Conservation (phyloP, 1,140 invertebrate genomes). For the Marisa cornuarietis region DNA sequence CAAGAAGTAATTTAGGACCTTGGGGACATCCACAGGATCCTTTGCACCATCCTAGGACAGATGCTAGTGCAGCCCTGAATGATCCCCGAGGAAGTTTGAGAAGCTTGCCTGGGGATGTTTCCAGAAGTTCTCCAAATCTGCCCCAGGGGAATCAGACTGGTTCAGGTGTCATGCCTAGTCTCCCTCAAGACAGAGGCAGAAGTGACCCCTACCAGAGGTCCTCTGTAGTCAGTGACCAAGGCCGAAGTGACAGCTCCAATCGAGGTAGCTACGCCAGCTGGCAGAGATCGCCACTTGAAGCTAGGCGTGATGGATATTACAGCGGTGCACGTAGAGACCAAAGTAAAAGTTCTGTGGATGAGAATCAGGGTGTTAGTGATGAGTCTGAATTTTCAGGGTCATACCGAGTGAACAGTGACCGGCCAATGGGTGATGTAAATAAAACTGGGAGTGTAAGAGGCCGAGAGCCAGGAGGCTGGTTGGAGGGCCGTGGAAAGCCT, state of each 20-base stretch:
- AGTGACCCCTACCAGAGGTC: conserved; percentile 20
- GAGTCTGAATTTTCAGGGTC: no score
- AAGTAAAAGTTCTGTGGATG: no score
- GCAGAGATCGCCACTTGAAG: no score
- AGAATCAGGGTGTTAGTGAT: no score
- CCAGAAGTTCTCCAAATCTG: neutral
- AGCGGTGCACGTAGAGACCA: no score
- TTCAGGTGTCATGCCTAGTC: neutral
- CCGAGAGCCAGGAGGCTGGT: conserved; percentile 1
- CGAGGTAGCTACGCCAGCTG: no score
- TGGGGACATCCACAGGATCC: conserved; percentile 5
- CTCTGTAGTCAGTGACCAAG: conserved; percentile 14
- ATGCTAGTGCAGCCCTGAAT: neutral
- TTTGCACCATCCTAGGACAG: neutral
- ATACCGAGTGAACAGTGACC: no score
- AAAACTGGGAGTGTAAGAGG: neutral
- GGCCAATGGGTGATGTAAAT: neutral
- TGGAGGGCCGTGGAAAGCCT: neutral
- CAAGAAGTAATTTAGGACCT: neutral
- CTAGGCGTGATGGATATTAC: no score
- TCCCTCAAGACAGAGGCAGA: conserved; percentile 2
- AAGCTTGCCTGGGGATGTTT: conserved; percentile 7
- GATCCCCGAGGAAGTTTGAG: conserved; percentile 16
- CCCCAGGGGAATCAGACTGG: neutral
- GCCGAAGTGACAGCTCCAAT: neutral